Evolutionary conservation across 1,140 invertebrate genomes (phyloP).

Genomic region (Fopius arisanus): DNA sequence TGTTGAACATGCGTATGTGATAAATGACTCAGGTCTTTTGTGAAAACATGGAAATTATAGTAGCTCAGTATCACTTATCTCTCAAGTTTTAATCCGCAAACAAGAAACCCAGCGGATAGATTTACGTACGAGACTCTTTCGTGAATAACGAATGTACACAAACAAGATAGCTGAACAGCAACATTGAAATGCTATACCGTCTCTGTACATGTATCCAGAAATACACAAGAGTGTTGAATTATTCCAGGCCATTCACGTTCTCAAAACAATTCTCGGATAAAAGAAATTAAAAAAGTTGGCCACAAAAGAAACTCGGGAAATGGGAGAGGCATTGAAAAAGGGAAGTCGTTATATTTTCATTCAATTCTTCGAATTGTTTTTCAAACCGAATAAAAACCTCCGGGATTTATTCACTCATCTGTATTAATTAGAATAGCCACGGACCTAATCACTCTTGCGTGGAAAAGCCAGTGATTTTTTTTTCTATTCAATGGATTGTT

Average conservation of each 20-base stretch:
- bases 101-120: neutral
- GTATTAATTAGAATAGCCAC: too few species aligned
- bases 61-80: neutral
- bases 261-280: neutral
- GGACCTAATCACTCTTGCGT: too few species aligned
- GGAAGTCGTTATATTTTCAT: neutral
- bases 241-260: neutral
- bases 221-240: neutral
- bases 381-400: neutral
- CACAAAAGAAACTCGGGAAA: neutral
- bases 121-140: neutral
- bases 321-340: neutral
- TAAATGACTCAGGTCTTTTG: neutral
- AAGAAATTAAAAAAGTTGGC: neutral
- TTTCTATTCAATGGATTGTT: too few species aligned
- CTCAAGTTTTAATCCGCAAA: neutral
- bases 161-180: neutral
- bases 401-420: too few species aligned
- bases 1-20: neutral
- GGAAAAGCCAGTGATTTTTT: too few species aligned
- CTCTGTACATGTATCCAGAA: neutral
- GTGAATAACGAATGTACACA: neutral
- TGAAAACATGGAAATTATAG: neutral
- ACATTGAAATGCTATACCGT: neutral
- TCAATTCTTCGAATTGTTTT: neutral